Conservation (phyloP, 1,140 invertebrate species). For the Pseudomyrmex gracilis region DNA sequence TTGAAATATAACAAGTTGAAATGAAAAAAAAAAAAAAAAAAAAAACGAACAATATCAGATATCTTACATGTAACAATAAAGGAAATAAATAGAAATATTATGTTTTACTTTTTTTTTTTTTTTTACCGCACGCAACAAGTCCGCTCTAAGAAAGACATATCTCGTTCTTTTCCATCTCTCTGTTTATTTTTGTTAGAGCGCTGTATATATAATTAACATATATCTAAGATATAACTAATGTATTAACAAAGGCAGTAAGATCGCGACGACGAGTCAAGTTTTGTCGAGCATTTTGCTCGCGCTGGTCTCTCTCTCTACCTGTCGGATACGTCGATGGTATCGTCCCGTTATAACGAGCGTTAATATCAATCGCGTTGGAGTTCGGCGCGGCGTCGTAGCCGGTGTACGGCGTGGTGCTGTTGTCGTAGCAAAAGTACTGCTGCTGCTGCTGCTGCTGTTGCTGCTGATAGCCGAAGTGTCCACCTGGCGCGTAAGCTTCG, state of each 20-base stretch:
- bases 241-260: too few species aligned
- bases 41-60: too few species aligned
- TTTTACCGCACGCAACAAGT: too few species aligned
- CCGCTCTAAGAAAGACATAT: too few species aligned
- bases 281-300: background rate
- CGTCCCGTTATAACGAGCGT: conserved; percentile 78
- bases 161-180: too few species aligned
- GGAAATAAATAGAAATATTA: too few species aligned
- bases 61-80: too few species aligned
- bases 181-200: too few species aligned
- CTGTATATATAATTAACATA: too few species aligned
- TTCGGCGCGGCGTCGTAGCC: conserved; percentile 76
- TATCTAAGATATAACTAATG: too few species aligned
- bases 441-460: conserved; percentile 80
- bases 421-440: conserved; percentile 82
- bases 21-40: too few species aligned
- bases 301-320: conserved; percentile 65
- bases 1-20: background rate
- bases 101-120: too few species aligned
- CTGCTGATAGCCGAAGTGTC: conserved; percentile 76
- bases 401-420: conserved; percentile 76
- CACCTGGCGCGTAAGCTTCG: conserved; percentile 82
- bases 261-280: background rate
- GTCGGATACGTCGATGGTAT: conserved; percentile 67
- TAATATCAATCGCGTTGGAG: conserved; percentile 79